Evolutionary conservation across 1,140 invertebrate genomes (phyloP).

Genomic region (Solenopsis invicta): DNA sequence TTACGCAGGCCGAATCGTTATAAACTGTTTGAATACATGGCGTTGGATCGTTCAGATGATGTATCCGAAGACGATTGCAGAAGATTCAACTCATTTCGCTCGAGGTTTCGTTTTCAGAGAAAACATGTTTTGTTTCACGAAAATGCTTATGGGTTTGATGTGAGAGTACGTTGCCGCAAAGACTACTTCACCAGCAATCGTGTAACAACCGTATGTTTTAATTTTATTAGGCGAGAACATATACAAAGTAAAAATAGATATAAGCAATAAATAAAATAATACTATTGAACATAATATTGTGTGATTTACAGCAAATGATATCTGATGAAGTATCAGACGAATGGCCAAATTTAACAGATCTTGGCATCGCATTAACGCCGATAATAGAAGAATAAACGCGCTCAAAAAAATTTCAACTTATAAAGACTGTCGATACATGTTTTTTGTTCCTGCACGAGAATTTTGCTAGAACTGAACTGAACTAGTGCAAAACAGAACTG

Average conservation of each 20-base stretch:
- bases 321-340: constrained; percentile 90
- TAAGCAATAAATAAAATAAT: neutral
- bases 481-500: no score
- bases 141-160: no score
- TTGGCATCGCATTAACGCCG: constrained; percentile 92
- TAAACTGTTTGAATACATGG: constrained; percentile 92
- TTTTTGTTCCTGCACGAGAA: no score
- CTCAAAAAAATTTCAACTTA: constrained; percentile 91
- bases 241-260: neutral
- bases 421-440: constrained; percentile 91
- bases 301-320: constrained; percentile 90
- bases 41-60: constrained; percentile 87
- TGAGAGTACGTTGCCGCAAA: no score
- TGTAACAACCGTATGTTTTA: constrained; percentile 88
- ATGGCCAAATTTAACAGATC: constrained; percentile 94
- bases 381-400: no score
- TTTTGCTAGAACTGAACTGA: no score
- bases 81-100: no score
- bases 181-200: no score
- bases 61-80: constrained; percentile 83
- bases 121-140: no score
- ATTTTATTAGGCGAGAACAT: constrained; percentile 14
- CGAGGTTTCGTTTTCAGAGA: no score
- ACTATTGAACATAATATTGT: constrained; percentile 54
- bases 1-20: constrained; percentile 92